These are phyloP conservation scores for Amblyteles armatorius DNA, from an alignment of 2,888 invertebrate species.

Conservation along the genomic window DNA sequence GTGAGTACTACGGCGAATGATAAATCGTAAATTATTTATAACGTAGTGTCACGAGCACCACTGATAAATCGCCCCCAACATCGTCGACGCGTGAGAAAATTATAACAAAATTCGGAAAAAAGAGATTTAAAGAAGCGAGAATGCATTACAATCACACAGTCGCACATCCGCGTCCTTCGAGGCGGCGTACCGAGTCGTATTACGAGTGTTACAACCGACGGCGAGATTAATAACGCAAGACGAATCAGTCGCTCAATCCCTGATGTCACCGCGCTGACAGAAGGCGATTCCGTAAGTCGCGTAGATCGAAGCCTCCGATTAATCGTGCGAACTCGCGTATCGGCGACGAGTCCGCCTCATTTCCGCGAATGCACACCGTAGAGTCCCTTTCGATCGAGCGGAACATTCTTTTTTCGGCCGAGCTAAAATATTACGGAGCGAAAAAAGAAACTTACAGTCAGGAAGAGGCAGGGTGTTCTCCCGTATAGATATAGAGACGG, in stretches of 20 bases:
- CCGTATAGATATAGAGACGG: conserved; percentile 1
- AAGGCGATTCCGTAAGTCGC: conserved; percentile 10
- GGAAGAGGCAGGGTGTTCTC: conserved; percentile 43
- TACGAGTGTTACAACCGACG: background rate
- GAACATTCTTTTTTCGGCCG: background rate
- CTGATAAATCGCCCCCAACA: background rate
- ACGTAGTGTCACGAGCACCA: background rate
- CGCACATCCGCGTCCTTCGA: background rate
- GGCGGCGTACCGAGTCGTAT: background rate
- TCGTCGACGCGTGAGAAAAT: background rate
- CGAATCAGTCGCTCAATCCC: conserved; percentile 46
- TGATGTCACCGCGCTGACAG: conserved; percentile 50
- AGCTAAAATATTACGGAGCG: background rate
- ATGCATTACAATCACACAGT: background rate
- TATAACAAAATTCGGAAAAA: background rate
- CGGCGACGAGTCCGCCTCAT: background rate
- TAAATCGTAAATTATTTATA: background rate
- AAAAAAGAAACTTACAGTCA: background rate
- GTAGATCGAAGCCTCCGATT: background rate
- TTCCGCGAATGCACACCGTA: background rate
- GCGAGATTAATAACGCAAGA: conserved; percentile 16
- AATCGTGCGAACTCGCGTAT: background rate
- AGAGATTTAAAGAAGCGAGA: background rate
- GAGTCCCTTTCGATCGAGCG: background rate
- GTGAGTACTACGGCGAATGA: too few species aligned